Conservation (phyloP, 2,113 vertebrate genomes). For the Ursus arctos region DNA sequence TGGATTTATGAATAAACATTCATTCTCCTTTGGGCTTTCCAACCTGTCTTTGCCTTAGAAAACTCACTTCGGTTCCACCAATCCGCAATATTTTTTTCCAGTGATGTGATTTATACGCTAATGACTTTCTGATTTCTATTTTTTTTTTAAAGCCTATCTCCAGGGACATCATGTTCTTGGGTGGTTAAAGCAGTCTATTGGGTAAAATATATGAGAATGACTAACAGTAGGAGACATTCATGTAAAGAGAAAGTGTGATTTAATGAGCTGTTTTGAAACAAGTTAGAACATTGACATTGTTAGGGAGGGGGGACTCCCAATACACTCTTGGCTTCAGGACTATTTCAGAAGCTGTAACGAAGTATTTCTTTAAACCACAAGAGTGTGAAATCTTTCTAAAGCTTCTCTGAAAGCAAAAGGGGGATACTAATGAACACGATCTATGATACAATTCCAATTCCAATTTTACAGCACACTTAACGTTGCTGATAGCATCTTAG, state of each 20-base stretch:
- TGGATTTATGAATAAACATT: conserved; percentile 89
- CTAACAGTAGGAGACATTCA: conserved; percentile 60
- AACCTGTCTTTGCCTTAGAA: conserved; percentile 69
- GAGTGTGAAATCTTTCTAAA: conserved; percentile 64
- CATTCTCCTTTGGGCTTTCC: conserved; percentile 81
- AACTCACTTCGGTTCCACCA: conserved; percentile 61
- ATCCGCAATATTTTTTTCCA: conserved; percentile 40
- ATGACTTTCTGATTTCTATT: conserved; percentile 82
- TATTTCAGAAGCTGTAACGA: conserved; percentile 67
- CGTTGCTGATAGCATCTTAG: conserved; percentile 55
- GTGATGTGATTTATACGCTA: conserved; percentile 74
- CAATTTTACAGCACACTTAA: conserved; percentile 77
- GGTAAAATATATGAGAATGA: conserved; percentile 73
- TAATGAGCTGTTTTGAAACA: conserved; percentile 67
- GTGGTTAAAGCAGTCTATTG: conserved; percentile 71
- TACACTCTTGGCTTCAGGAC: conserved; percentile 84
- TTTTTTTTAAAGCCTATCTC: conserved; percentile 67
- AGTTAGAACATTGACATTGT: conserved; percentile 85
- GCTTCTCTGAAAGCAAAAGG: conserved; percentile 55
- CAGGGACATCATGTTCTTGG: conserved; percentile 70
- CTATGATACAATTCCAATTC: conserved; percentile 68
- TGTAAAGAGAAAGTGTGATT: conserved; percentile 78
- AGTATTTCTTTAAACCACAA: conserved; percentile 74
- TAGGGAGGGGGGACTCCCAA: conserved; percentile 54
- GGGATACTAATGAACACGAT: conserved; percentile 69